phyloP scores from a whole-genome alignment of 2,888 invertebrate genomes.

The Synanthedon tipuliformis region DNA sequence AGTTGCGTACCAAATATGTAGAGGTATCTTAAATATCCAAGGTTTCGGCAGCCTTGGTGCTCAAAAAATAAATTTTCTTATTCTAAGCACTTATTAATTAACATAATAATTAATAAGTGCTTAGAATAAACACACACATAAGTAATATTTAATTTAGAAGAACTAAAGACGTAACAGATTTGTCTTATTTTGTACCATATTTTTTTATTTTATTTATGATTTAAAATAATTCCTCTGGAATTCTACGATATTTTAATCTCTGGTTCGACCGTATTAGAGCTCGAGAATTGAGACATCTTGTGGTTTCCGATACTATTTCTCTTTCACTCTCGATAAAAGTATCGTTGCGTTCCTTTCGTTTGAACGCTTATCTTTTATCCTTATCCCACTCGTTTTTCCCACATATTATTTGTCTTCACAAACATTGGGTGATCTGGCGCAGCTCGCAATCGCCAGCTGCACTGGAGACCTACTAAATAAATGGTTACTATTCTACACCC shows the following conservation, averaged over 20 bases:
- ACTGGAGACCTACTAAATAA: slow-evolving; percentile 48
- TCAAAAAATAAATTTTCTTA: too few species aligned
- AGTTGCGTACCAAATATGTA: too few species aligned
- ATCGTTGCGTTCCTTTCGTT: slow-evolving; percentile 53
- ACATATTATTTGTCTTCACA: slow-evolving; percentile 62
- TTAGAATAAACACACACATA: too few species aligned
- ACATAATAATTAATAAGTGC: too few species aligned
- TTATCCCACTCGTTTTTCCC: slow-evolving; percentile 54
- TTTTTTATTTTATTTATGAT: too few species aligned
- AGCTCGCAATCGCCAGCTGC: slow-evolving; percentile 47
- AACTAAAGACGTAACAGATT: too few species aligned
- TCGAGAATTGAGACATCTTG: slow-evolving; percentile 71
- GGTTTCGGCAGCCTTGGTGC: too few species aligned
- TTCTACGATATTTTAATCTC: slow-evolving; percentile 55
- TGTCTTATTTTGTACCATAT: neutral
- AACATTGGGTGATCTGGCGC: slow-evolving; percentile 54
- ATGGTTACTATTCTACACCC: slow-evolving; percentile 57
- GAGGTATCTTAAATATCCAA: too few species aligned
- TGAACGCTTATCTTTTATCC: slow-evolving; percentile 42
- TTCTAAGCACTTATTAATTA: too few species aligned
- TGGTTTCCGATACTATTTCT: slow-evolving; percentile 65
- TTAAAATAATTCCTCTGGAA: slow-evolving; percentile 18
- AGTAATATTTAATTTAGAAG: too few species aligned
- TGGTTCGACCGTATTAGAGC: slow-evolving; percentile 62
- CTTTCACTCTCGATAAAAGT: slow-evolving; percentile 36